Conservation (phyloP, 2,113 vertebrate genomes). For the Pituophis catenifer region DNA sequence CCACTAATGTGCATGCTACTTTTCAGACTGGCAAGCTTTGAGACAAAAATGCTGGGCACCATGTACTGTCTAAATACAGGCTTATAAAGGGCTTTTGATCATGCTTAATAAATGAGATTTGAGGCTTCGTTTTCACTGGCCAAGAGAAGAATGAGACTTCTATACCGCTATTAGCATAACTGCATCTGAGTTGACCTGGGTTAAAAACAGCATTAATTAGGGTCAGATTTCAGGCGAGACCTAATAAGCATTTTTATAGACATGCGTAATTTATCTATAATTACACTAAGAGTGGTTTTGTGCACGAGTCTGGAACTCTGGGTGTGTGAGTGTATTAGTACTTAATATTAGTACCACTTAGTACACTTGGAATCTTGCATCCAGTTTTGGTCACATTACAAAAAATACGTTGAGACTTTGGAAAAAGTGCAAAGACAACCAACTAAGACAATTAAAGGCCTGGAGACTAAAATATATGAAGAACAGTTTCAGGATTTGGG, state of each 20-base stretch:
- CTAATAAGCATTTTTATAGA: neutral
- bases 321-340: neutral
- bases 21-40: neutral
- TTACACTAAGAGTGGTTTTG: neutral
- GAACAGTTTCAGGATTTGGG: neutral
- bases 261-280: neutral
- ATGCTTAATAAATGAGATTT: neutral
- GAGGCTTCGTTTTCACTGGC: neutral
- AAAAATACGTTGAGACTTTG: neutral
- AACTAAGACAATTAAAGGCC: neutral
- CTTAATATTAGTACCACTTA: neutral
- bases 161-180: neutral
- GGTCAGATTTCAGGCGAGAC: neutral
- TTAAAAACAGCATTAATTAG: neutral
- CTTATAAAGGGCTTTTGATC: neutral
- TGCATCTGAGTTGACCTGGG: neutral
- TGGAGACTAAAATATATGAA: neutral
- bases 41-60: neutral
- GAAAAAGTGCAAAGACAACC: neutral
- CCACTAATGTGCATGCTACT: neutral
- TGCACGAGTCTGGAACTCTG: neutral
- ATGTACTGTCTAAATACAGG: neutral
- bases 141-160: neutral
- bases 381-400: neutral
- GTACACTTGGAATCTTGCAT: neutral